Conservation (phyloP, 1,140 invertebrate genomes). For the Ips nitidus region DNA sequence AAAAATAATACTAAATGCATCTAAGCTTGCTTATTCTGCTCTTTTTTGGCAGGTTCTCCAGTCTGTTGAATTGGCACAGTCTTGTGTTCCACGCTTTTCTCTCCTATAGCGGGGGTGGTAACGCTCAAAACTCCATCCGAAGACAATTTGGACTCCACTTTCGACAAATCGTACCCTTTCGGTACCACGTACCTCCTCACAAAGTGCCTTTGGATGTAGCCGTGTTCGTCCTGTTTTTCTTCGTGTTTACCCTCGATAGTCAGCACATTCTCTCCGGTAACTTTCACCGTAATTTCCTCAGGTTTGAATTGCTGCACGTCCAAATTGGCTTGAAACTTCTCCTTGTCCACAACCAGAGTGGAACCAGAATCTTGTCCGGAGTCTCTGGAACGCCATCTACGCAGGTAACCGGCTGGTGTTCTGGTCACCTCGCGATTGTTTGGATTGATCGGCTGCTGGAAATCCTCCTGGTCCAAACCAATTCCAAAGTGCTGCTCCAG, state of each 20-base stretch:
- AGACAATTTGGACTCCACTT: conserved; percentile 61
- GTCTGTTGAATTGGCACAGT: conserved; percentile 56
- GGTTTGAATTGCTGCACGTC: conserved; percentile 86
- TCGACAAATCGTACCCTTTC: conserved; percentile 56
- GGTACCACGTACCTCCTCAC: conserved; percentile 66
- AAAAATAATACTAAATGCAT: too few species aligned
- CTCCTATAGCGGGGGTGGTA: conserved; percentile 58
- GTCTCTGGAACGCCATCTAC: conserved; percentile 47
- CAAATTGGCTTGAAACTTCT: conserved; percentile 68
- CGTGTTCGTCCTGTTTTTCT: conserved; percentile 73
- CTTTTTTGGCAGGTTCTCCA: conserved; percentile 52
- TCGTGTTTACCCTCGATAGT: conserved; percentile 75
- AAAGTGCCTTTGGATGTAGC: conserved; percentile 68
- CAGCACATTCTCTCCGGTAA: conserved; percentile 68
- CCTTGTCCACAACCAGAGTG: conserved; percentile 55
- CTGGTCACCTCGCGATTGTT: conserved; percentile 15
- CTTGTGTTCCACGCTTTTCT: conserved; percentile 47
- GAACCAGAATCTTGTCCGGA: conserved; percentile 51
- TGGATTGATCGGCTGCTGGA: conserved; percentile 39
- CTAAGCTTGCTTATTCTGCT: too few species aligned
- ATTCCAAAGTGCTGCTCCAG: conserved; percentile 47
- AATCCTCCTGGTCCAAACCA: conserved; percentile 41
- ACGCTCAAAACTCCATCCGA: conserved; percentile 65
- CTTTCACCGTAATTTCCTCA: conserved; percentile 79
- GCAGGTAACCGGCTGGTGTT: conserved; percentile 45